These are phyloP conservation scores for Nephrocerus scutellatus DNA, from an alignment of 2,888 invertebrate species.

Conservation along the genomic window DNA sequence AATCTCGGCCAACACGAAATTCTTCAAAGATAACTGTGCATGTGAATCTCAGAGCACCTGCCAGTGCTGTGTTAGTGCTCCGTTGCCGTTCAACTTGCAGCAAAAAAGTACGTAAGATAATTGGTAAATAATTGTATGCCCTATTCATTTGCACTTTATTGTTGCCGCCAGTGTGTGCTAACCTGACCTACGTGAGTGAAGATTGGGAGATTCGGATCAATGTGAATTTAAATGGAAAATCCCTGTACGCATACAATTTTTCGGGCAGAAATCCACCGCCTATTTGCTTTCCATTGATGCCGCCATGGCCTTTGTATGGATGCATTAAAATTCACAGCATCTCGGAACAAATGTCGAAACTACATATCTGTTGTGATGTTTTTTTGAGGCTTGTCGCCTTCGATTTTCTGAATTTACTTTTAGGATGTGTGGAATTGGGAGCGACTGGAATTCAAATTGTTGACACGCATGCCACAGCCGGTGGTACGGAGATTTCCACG, in stretches of 20 bases:
- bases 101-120: constrained; percentile 17
- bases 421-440: constrained; percentile 20
- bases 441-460: constrained; percentile 17
- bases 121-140: not conserved
- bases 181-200: constrained; percentile 13
- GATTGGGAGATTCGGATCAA: constrained; percentile 17
- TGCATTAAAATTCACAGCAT: constrained; percentile 22
- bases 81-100: constrained; percentile 17
- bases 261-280: constrained; percentile 19
- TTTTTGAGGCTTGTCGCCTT: constrained; percentile 18
- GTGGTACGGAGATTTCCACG: no score
- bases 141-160: not conserved
- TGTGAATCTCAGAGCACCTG: constrained; percentile 18
- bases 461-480: no score
- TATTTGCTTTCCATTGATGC: constrained; percentile 20
- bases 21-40: constrained; percentile 16
- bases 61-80: constrained; percentile 19
- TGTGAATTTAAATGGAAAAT: constrained; percentile 19
- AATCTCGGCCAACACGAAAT: constrained; percentile 12
- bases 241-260: constrained; percentile 18
- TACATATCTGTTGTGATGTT: constrained; percentile 20
- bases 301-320: constrained; percentile 17
- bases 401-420: constrained; percentile 15
- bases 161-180: constrained; percentile 17
- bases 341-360: constrained; percentile 9